Evolutionary conservation across 1,140 invertebrate species (phyloP).

Genomic region (Odontomachus brunneus): DNA sequence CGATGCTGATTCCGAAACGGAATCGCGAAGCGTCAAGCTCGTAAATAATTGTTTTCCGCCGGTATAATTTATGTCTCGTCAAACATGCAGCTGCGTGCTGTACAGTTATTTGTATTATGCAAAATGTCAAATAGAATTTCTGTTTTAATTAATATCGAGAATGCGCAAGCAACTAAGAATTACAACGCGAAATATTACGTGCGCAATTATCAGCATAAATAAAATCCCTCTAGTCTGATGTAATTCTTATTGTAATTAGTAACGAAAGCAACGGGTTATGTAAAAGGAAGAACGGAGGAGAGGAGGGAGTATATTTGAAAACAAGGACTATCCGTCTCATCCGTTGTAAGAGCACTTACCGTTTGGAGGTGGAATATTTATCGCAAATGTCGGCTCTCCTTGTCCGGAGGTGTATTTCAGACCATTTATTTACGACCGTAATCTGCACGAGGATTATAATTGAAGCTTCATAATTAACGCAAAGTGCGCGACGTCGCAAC

Average conservation of each 20-base stretch:
- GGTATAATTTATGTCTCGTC: conserved; percentile 52
- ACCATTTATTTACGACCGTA: too few species aligned
- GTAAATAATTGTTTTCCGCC: conserved; percentile 57
- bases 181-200: conserved; percentile 37
- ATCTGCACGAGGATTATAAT: too few species aligned
- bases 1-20: conserved; percentile 51
- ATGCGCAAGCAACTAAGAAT: conserved; percentile 36
- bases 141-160: conserved; percentile 49
- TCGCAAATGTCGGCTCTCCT: too few species aligned
- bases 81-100: conserved; percentile 43
- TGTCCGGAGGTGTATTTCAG: too few species aligned
- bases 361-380: too few species aligned
- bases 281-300: too few species aligned
- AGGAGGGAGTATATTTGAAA: too few species aligned
- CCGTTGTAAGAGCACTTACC: too few species aligned
- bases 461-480: too few species aligned
- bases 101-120: conserved; percentile 52
- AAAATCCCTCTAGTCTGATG: conserved; percentile 12
- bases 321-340: too few species aligned
- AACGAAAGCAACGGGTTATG: neutral
- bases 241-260: conserved; percentile 15
- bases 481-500: too few species aligned
- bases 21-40: conserved; percentile 42
- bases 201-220: conserved; percentile 48
- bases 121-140: conserved; percentile 51